Base-by-base conservation (phyloP, 2,888 invertebrate genomes). In the Anthrax anthrax region DNA sequence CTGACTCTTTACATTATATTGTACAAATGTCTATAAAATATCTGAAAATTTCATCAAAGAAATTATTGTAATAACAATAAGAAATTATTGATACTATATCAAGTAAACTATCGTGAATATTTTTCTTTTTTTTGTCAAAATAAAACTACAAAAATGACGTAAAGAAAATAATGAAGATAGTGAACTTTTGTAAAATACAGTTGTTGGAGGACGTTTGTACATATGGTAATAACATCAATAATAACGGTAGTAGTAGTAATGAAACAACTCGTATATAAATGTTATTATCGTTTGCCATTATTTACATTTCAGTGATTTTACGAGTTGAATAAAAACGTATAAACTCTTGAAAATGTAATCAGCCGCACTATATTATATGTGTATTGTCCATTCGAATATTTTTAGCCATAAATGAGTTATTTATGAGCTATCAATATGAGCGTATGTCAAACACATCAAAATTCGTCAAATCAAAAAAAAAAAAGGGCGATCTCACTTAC, bases 361-460 rank as follows among this genome's bases (percentile, higher is more conserved):
- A 51, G 45, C 43, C 47, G 51, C 51, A 43, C 49, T 49, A 51
- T n/a, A n/a, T n/a, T n/a, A n/a, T n/a, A n/a, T n/a, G n/a, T 49
- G 47, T 49, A 51, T 47, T 51, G 50, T 51, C 54, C 50, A 55
- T 63, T 60, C 58, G 61, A 64, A 64, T n/a, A n/a, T n/a, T n/a
- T n/a, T n/a, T 63, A 63, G 60, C 58, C 64, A 64, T 65, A 64
- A 64, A 64, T 64, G 60, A 60, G 57, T 65, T 61, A 64, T 64
- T 64, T 64, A 64, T 64, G 64, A 58, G 64, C 64, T 63, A 64
- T 65, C 64, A 66, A 67, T 67, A 64, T 57, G 63, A 64, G 60
- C 66, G 66, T 64, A 66, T 65, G 66, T 67, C 66, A 66, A 65
- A 61, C 62, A 60, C 66, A 67, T 67, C 67, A 67, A 67, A n/a